Conservation (phyloP, 2,888 invertebrate species). For the Apamea anceps region DNA sequence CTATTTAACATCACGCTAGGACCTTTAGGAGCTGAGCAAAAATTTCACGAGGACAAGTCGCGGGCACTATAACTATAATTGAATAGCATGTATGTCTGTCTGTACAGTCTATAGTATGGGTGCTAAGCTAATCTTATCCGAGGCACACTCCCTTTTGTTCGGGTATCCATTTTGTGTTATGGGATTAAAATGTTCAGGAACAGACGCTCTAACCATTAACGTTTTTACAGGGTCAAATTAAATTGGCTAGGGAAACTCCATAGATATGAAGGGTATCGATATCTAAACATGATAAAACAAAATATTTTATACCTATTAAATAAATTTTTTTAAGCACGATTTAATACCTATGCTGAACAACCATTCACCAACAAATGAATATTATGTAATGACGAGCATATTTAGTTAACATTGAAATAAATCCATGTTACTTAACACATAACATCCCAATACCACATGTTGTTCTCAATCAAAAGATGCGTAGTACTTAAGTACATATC, state of each 20-base stretch:
- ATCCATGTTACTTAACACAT: background rate
- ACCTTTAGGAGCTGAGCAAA: too few relatives aligned
- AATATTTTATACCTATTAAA: background rate
- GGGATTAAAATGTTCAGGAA: background rate
- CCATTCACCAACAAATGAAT: background rate
- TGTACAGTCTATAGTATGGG: background rate
- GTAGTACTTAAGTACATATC: constrained; percentile 33
- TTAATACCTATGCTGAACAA: background rate
- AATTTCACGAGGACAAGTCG: too few relatives aligned
- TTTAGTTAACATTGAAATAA: background rate
- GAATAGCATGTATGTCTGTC: background rate
- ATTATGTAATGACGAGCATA: background rate
- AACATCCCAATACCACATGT: constrained; percentile 27
- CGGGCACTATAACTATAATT: background rate
- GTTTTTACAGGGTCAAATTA: background rate
- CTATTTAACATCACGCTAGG: too few relatives aligned
- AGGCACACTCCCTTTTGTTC: background rate
- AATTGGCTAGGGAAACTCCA: background rate
- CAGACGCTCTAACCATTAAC: too few relatives aligned
- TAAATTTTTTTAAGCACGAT: background rate
- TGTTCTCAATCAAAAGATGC: constrained; percentile 43
- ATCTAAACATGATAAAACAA: background rate
- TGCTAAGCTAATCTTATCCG: background rate
- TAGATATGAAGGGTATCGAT: background rate
- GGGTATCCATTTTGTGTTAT: background rate